Base-by-base conservation (phyloP, 2,888 invertebrate genomes). In the Lasioglossum marginatum region DNA sequence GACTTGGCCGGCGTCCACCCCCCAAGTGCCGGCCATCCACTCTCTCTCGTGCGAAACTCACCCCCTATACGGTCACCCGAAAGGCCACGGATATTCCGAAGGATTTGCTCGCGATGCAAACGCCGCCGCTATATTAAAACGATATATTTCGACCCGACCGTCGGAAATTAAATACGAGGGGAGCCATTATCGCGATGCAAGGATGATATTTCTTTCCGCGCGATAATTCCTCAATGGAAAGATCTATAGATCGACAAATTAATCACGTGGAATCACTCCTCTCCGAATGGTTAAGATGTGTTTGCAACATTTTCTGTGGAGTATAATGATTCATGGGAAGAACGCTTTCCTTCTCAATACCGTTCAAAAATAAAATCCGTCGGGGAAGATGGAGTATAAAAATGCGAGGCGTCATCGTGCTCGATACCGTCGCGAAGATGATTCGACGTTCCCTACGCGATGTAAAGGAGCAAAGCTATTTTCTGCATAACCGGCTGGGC, bases 31-130 rank as follows among this genome's bases (percentile, higher is more conserved):
- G 78, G n/a, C 82, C 52, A 86, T 85, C 83, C 90, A 87, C 87
- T 89, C 88, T 85, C 52, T 52, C 23, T 52, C n/a, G 85, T 83
- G 86, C 90, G 86, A 90, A 91, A 85, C 90, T 88, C 85, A 85
- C 82, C 87, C 66, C 85, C 83, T 77, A 70, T 60, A 68, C 81
- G 88, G 87, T 90, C 87, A 91, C 27, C 27, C 88, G 82, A 80
- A 82, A 87, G 90, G 83, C 88, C 90, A 85, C 87, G 91, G 92
- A 92, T 93, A 92, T 93, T 91, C 87, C 91, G 87, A 87, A 90
- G 92, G 93, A 92, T 94, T 93, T 92, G 90, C 88, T 90, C 90
- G 91, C 91, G 91, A 92, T 92, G 92, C 92, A 92, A 93, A 93
- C 92, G 88, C 48, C 88, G 90, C 85, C 86, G 87, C 90, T 92